Evolutionary conservation across 2,113 vertebrate genomes (phyloP).

Genomic region (Proteles cristata): DNA sequence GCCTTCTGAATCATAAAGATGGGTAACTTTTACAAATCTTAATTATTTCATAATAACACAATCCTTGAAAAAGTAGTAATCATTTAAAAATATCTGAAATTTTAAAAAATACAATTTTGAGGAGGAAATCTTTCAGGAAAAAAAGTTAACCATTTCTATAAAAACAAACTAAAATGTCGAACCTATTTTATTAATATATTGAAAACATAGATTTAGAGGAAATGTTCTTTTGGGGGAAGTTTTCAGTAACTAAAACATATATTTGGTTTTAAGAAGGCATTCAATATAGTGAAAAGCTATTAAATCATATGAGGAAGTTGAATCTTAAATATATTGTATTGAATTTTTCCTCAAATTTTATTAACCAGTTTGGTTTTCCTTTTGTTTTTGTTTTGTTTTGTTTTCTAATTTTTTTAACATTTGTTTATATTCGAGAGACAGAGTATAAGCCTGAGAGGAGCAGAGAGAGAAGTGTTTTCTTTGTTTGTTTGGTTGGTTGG

Average conservation of each 20-base stretch:
- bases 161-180: constrained; percentile 1
- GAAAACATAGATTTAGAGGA: constrained; percentile 21
- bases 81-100: constrained; percentile 44
- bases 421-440: too few relatives aligned
- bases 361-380: constrained; percentile 15
- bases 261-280: constrained; percentile 32
- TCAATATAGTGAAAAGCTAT: background rate
- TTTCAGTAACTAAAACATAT: constrained; percentile 18
- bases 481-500: too few relatives aligned
- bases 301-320: constrained; percentile 18
- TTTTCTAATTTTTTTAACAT: too few relatives aligned
- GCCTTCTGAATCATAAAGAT: constrained; percentile 48
- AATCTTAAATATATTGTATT: constrained; percentile 49
- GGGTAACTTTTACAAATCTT: constrained; percentile 62
- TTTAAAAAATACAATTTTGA: background rate
- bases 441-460: too few relatives aligned
- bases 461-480: background rate
- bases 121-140: background rate
- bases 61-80: constrained; percentile 56
- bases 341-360: constrained; percentile 34
- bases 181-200: constrained; percentile 50
- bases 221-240: background rate
- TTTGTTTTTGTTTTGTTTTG: background rate
- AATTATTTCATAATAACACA: constrained; percentile 51
- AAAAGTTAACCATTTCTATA: constrained; percentile 10